A percentile compares a stretch with the other conserved stretches of the same genome.
These are phyloP conservation scores for Drosophila leonis DNA, from an alignment of 2,888 invertebrate genomes.

Conservation along the genomic window DNA sequence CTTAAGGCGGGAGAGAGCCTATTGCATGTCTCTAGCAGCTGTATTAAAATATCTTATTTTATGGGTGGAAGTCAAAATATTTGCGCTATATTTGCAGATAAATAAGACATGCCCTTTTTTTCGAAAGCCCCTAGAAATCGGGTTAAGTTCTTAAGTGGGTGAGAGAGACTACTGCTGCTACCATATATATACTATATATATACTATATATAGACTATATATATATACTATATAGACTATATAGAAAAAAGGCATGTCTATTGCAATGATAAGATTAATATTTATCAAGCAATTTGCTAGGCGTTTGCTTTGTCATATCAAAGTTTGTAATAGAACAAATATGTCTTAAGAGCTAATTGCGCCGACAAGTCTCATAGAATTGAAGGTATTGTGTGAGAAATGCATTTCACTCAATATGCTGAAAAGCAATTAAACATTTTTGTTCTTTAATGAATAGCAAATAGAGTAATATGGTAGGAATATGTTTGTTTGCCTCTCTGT, in stretches of 20 bases:
- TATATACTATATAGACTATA: background rate
- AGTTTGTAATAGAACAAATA: background rate
- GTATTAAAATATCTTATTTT: constrained; percentile 3
- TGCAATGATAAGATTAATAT: constrained; percentile 28
- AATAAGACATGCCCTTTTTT: constrained; percentile 62
- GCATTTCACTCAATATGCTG: constrained; percentile 2
- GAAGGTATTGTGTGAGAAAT: background rate
- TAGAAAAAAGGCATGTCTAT: constrained; percentile 10
- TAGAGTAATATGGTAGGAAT: constrained; percentile 2
- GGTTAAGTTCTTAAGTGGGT: background rate
- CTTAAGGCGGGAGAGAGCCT: constrained; percentile 2
- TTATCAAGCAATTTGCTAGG: constrained; percentile 30
- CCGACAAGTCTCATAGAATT: constrained; percentile 4
- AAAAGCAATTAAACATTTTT: constrained; percentile 12
- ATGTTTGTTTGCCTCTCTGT: constrained; percentile 16
- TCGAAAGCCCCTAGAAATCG: background rate
- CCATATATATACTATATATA: background rate
- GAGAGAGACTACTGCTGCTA: background rate
- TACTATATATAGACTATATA: background rate
- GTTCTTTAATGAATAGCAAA: constrained; percentile 50
- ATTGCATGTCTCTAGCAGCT: constrained; percentile 4
- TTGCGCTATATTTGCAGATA: constrained; percentile 50
- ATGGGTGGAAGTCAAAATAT: constrained; percentile 5
- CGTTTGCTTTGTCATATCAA: constrained; percentile 26
- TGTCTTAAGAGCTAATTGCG: background rate